Percentiles rank a stretch among this genome's conserved stretches.
These are phyloP conservation scores for Cabera pusaria DNA, from an alignment of 2,888 invertebrate species.

Conservation along the genomic window DNA sequence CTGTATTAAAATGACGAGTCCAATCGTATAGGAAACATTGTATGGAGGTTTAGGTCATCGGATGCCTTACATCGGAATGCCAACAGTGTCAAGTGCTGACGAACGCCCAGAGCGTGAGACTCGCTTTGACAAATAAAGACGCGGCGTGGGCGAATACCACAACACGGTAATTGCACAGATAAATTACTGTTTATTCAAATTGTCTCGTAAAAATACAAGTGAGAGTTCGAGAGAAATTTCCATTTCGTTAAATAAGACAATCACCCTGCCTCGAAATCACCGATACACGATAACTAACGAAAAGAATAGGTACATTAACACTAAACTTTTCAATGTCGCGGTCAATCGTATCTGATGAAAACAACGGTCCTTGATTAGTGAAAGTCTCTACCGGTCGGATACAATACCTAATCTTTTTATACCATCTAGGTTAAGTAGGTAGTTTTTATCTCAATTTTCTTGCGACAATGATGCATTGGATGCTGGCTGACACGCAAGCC, in stretches of 20 bases:
- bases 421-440: constrained; percentile 32
- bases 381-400: constrained; percentile 23
- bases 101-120: constrained; percentile 39
- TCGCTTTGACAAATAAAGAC: constrained; percentile 31
- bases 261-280: constrained; percentile 8
- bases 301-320: constrained; percentile 22
- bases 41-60: constrained; percentile 19
- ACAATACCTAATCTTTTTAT: constrained; percentile 29
- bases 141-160: constrained; percentile 37
- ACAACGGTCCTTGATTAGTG: constrained; percentile 34
- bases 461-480: constrained; percentile 25
- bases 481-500: constrained; percentile 11
- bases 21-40: no score
- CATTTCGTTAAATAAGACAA: constrained; percentile 28
- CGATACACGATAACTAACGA: constrained; percentile 11
- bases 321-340: constrained; percentile 20
- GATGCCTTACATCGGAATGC: constrained; percentile 28
- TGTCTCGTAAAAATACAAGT: constrained; percentile 29
- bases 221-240: constrained; percentile 38
- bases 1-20: no score
- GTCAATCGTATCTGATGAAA: constrained; percentile 25
- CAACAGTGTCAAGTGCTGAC: constrained; percentile 48
- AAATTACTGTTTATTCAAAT: constrained; percentile 35
- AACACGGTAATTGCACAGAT: constrained; percentile 36
- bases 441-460: constrained; percentile 28